phyloP scores from a whole-genome alignment of 2,888 invertebrate species.

The Achlya flavicornis region DNA sequence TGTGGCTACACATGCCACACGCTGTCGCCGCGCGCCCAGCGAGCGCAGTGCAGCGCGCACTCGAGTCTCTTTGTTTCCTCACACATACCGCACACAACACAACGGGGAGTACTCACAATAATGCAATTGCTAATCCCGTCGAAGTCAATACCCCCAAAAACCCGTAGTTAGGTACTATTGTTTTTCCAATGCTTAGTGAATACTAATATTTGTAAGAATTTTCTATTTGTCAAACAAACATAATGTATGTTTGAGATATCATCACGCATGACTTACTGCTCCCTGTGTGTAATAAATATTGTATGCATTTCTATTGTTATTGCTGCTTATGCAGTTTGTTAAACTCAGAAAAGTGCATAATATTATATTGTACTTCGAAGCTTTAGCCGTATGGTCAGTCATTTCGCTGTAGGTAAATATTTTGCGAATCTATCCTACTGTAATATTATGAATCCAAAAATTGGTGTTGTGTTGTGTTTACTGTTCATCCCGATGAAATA shows the following conservation, averaged over 20 bases:
- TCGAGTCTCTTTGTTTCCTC: conserved; percentile 55
- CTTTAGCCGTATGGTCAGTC: neutral
- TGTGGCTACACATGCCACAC: conserved; percentile 46
- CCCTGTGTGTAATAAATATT: conserved; percentile 1
- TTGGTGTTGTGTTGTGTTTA: too few relatives aligned
- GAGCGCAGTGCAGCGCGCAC: conserved; percentile 19
- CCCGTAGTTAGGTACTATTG: conserved; percentile 47
- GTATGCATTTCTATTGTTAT: conserved; percentile 4
- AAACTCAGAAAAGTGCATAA: neutral
- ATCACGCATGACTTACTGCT: conserved; percentile 14
- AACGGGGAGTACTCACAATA: conserved; percentile 42
- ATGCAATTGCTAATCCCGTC: conserved; percentile 34
- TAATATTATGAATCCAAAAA: too few relatives aligned
- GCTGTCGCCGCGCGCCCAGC: conserved; percentile 26
- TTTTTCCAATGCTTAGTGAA: conserved; percentile 40
- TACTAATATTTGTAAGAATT: conserved; percentile 38
- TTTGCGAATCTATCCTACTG: conserved; percentile 12
- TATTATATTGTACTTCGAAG: neutral
- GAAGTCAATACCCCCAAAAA: conserved; percentile 56
- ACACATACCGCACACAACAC: conserved; percentile 24
- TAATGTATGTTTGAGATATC: conserved; percentile 29
- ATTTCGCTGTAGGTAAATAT: neutral
- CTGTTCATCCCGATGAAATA: too few relatives aligned
- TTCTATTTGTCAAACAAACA: conserved; percentile 42
- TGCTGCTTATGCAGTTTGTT: neutral